Conservation (phyloP, 2,113 vertebrate species). For the Poeciliopsis retropinna region DNA sequence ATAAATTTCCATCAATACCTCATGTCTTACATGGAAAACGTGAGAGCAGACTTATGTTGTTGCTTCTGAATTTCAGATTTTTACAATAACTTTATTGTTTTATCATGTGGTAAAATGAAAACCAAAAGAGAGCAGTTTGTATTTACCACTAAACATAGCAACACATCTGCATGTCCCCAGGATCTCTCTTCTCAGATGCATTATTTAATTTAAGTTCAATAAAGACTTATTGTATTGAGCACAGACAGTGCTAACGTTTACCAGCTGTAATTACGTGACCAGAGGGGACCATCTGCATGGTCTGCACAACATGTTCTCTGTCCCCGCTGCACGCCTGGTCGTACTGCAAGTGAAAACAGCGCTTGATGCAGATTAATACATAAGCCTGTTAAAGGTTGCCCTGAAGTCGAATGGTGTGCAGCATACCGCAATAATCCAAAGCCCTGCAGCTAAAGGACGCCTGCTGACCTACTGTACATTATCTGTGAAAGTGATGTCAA, state of each 20-base stretch:
- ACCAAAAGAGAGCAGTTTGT: no score
- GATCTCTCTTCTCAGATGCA: no score
- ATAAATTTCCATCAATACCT: no score
- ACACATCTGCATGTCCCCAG: no score
- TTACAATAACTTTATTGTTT: no score
- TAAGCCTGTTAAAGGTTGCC: constrained; percentile 54
- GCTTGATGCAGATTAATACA: constrained; percentile 44
- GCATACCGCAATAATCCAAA: not conserved
- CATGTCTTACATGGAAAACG: no score
- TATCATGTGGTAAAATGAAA: no score
- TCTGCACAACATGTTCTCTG: not conserved
- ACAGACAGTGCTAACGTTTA: not conserved
- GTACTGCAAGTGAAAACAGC: constrained; percentile 12
- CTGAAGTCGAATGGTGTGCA: not conserved
- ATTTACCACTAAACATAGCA: no score
- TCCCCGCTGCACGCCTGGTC: not conserved
- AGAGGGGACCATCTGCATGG: not conserved
- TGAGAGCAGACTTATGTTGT: no score
- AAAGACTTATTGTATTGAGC: not conserved
- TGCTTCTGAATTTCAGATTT: no score
- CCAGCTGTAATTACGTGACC: not conserved
- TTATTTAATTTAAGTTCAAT: no score
- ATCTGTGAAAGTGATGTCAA: no score
- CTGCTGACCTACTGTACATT: not conserved
- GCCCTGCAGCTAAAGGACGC: not conserved